phyloP scores from a whole-genome alignment of 2,797 vertebrate species.

The Bradypodion ventrale region DNA sequence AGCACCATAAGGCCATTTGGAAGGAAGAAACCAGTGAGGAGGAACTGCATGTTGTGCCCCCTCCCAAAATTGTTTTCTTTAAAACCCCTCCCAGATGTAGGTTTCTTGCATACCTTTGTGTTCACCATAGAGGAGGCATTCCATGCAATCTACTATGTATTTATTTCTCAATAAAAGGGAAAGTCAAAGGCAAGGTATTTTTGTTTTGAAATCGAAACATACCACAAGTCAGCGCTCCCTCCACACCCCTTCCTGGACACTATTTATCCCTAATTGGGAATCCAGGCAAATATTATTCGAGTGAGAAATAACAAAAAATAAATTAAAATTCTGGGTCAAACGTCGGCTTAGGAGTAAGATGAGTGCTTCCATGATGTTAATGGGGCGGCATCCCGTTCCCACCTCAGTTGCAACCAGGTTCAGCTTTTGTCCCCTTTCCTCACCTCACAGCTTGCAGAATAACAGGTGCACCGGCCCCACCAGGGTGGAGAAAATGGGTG shows the following conservation, averaged over 20 bases:
- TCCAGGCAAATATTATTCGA: constrained; percentile 31
- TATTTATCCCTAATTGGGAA: not conserved
- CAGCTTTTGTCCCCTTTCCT: constrained; percentile 29
- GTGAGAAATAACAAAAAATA: not conserved
- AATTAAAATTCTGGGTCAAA: constrained; percentile 42
- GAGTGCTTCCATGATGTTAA: constrained; percentile 28
- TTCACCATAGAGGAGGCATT: not conserved
- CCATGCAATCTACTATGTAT: not conserved
- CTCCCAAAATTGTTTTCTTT: not conserved
- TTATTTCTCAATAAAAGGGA: not conserved
- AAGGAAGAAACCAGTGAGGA: no score
- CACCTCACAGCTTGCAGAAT: not conserved
- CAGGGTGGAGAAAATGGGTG: not conserved
- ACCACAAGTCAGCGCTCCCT: not conserved
- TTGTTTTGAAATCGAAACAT: not conserved
- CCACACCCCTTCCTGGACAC: constrained; percentile 8
- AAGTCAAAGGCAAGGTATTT: not conserved
- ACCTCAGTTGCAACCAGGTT: not conserved
- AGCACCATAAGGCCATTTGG: no score
- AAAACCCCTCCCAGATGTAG: no score
- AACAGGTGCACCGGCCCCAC: constrained; percentile 39
- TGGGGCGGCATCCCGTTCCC: not conserved
- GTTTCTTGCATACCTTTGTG: not conserved
- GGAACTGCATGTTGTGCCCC: not conserved
- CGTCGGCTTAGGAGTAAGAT: constrained; percentile 3